Conservation (phyloP, 1,140 invertebrate genomes). For the Elysia chlorotica region DNA sequence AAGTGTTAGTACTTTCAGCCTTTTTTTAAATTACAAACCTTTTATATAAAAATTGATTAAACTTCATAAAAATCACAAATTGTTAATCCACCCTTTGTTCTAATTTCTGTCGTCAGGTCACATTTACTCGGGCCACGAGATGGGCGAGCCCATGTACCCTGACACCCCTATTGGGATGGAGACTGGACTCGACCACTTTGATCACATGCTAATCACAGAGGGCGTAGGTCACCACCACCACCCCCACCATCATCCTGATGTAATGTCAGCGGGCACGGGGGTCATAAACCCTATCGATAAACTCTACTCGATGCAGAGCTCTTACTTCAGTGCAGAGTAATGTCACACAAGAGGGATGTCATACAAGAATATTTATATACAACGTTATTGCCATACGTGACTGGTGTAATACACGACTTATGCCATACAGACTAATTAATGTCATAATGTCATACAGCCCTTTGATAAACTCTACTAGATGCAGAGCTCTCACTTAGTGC, state of each 20-base stretch:
- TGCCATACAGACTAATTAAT: too few relatives aligned
- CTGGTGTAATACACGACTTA: too few relatives aligned
- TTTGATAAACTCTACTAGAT: too few relatives aligned
- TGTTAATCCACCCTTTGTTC: not conserved
- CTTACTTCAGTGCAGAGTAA: constrained; percentile 50
- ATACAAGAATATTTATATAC: too few relatives aligned
- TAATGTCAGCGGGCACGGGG: constrained; percentile 21
- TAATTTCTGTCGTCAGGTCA: constrained; percentile 23
- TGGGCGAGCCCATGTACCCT: constrained; percentile 32
- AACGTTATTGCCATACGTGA: too few relatives aligned
- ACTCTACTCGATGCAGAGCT: constrained; percentile 86
- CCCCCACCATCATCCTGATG: constrained; percentile 5
- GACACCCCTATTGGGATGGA: constrained; percentile 33
- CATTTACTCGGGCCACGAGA: constrained; percentile 23
- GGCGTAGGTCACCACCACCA: constrained; percentile 18
- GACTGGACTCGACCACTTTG: constrained; percentile 36
- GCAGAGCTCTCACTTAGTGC: too few relatives aligned
- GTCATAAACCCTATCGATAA: constrained; percentile 89
- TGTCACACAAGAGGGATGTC: too few relatives aligned
- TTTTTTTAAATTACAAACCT: too few relatives aligned
- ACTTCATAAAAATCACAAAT: too few relatives aligned
- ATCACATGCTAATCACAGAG: constrained; percentile 35
- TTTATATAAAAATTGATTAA: too few relatives aligned
- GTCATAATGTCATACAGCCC: too few relatives aligned
- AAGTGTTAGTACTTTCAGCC: too few relatives aligned